A percentile compares a stretch with the other conserved stretches of the same genome.
Evolutionary conservation across 2,113 vertebrate species (phyloP).

Genomic region (Oryzias melastigma): DNA sequence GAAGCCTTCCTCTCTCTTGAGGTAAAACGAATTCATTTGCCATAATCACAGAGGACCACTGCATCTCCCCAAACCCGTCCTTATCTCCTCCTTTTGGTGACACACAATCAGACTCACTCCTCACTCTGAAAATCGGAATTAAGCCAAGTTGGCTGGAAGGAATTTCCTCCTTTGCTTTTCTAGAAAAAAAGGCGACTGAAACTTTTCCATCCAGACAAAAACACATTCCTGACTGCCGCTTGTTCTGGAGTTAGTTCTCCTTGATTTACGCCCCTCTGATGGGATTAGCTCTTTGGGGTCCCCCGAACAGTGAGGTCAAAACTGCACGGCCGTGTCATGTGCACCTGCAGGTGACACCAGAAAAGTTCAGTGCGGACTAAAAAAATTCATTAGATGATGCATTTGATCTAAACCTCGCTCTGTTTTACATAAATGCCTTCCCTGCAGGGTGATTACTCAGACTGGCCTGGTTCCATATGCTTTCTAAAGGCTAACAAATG

Average conservation of each 20-base stretch:
- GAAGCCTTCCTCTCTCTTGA: constrained; percentile 45
- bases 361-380: constrained; percentile 33
- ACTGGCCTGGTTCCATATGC: constrained; percentile 46
- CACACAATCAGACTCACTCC: constrained; percentile 13
- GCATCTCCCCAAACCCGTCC: constrained; percentile 43
- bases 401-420: constrained; percentile 47
- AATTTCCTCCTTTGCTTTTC: constrained; percentile 40
- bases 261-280: constrained; percentile 59
- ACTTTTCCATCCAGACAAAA: constrained; percentile 62
- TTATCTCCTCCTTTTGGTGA: constrained; percentile 18
- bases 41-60: constrained; percentile 54
- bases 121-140: constrained; percentile 33
- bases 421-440: constrained; percentile 30
- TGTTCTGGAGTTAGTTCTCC: constrained; percentile 58
- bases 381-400: constrained; percentile 25
- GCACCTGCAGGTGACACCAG: constrained; percentile 12
- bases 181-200: constrained; percentile 38
- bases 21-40: constrained; percentile 65
- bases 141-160: constrained; percentile 46
- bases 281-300: constrained; percentile 68
- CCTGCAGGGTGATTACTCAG: constrained; percentile 35
- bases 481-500: constrained; percentile 57
- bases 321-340: constrained; percentile 37
- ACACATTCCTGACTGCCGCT: constrained; percentile 67
- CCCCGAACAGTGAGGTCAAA: constrained; percentile 57